Evolutionary conservation across 2,888 invertebrate species (phyloP), one percentile per base, ranked within the genome.

Genomic region (Laothoe populi): DNA sequence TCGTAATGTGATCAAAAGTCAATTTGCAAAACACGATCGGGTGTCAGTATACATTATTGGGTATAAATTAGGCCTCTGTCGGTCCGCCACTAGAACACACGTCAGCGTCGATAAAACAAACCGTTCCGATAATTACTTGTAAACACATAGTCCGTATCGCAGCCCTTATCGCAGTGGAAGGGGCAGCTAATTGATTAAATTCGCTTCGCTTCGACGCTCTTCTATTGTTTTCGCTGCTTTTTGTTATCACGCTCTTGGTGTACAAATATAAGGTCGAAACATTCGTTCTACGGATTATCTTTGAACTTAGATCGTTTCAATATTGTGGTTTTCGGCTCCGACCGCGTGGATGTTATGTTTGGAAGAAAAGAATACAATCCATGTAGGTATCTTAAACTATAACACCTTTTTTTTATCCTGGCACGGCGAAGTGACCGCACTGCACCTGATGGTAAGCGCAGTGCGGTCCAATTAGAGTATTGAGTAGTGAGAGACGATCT

Each of bases 111-210:
- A 83, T 87, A 87, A 84, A 82, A 79, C 77, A 77, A 75, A 66
- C 73, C 68, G 69, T 67, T 74, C 72, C 78, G 84, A 87, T 87
- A 88, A 87, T 82, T 82, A 82, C 79, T 79, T 84, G 84, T 86
- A 86, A 86, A 88, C 81, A 87, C 62, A 73, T 65, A 64, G 63
- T 59, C 62, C 63, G 68, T 65, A 61, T 64, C 62, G 13, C 26
- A 21, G 53, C 24, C 46, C 40, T 57, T 57, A 48, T 13, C 46
- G 69, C 57, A 70, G 60, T 77, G 67, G 78, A 73, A 70, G 72
- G 21, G 72, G 26, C 57, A 40, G 4, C 35, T 48, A 35, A 63
- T 59, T 63, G 48, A 57, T 48, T 60, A 38, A 38, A 57, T 48
- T 38, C 46, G 44, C 48, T 49, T 57, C 44, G 21, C 48, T 48